Evolutionary conservation across 2,888 invertebrate genomes (phyloP), one percentile per base, ranked within the genome.

Genomic region (Acanthosepion pharaonis): DNA sequence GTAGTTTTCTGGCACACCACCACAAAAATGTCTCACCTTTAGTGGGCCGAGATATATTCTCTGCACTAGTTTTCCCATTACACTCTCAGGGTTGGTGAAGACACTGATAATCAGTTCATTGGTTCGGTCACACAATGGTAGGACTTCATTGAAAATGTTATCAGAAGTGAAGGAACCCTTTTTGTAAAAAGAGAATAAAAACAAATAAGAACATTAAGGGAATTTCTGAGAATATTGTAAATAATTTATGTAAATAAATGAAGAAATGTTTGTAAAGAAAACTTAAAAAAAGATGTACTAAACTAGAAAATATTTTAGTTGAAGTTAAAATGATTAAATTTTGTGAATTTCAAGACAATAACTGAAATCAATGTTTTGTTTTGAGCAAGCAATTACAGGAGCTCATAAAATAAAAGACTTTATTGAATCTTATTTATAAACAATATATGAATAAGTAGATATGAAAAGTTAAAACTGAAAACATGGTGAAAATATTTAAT

Each of bases 31-130:
- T 78, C 23, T 78, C 18, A 97, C 98, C 97, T 98, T 97, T 94
- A 98, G 98, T 97, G 99, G 99, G 18, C 99, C 98, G 96, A 99
- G 99, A 97, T 99, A 99, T 95, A 99, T 98, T 97, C 99, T 99
- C 42, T 99, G 98, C 93, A 99, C 99, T 97, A 99, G 99, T 98
- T 99, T 99, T 95, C 99, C 98, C 99, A 99, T 99, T 20, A 99
- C 99, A 98, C 99, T 99, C 96, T 99, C 99, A 0, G 99, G 99
- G 97, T 99, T 99, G 15, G 98, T 98, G 97, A 99, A 99, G 3
- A 99, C 99, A 97, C 98, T 98, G 94, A 97, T 97, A 92, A 98
- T 97, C 51, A 95, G 98, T 98, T 96, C 98, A 98, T 97, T 99
- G 98, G 97, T 99, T 97, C 98, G 98, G 96, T 98, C 98, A 97